phyloP scores from a whole-genome alignment of 2,113 vertebrate species.

The Oryzias celebensis region DNA sequence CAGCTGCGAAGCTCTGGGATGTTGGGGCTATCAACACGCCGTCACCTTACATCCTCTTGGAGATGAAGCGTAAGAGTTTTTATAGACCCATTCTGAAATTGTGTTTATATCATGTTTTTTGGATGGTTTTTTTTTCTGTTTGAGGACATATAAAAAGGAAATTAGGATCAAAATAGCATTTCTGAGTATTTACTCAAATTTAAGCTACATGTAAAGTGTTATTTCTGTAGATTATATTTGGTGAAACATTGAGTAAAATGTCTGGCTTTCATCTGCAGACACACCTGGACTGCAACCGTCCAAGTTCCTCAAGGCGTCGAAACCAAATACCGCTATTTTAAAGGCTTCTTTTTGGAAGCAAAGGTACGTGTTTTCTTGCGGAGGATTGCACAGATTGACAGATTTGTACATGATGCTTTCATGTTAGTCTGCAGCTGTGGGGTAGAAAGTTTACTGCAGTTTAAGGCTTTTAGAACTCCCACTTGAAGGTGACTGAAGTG shows the following conservation, averaged over 20 bases:
- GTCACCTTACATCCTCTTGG: slow-evolving; percentile 75
- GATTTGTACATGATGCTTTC: background rate
- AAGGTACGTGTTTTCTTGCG: slow-evolving; percentile 76
- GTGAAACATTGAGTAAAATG: no score
- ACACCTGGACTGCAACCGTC: slow-evolving; percentile 80
- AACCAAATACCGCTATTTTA: slow-evolving; percentile 89
- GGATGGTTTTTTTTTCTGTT: no score
- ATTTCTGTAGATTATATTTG: no score
- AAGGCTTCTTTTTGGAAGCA: slow-evolving; percentile 87
- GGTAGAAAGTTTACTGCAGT: no score
- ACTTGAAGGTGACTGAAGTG: no score
- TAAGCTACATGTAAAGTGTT: no score
- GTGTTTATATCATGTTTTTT: background rate
- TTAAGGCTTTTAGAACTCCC: no score
- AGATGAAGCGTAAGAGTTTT: slow-evolving; percentile 71
- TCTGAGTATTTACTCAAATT: no score
- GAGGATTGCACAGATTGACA: no score
- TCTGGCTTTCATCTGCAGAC: slow-evolving; percentile 60
- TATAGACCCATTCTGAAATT: background rate
- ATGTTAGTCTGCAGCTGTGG: no score
- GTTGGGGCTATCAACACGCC: slow-evolving; percentile 86
- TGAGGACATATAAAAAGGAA: no score
- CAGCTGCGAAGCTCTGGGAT: slow-evolving; percentile 85
- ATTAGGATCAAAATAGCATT: no score
- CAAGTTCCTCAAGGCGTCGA: slow-evolving; percentile 77